Base-by-base conservation (phyloP, 2,113 vertebrate species). In the Misgurnus anguillicaudatus region DNA sequence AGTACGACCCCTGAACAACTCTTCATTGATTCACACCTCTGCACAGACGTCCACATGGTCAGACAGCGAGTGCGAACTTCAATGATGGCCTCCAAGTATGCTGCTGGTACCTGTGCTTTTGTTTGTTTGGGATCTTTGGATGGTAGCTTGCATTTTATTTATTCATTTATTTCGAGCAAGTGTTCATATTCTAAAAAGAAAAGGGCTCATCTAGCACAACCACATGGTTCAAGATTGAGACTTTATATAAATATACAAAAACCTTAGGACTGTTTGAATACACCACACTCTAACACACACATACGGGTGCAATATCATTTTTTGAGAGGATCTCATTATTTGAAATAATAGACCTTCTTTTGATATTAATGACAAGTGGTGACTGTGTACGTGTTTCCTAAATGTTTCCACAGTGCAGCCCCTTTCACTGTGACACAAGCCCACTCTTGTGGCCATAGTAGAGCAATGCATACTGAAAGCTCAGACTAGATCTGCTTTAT, bases 141-240 rank as follows among this genome's bases (percentile, higher is more conserved):
- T 71, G 47, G 75, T 38, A 47, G 75, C 19, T 70, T 66, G 51
- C 83, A 63, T 86, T 85, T 3, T 24, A 60, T 58, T 0, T 2
- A 16, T 48, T 13, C 24, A 7, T 57, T 21, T 42, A 84, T 87
- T 86, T 81, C 87, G 87, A 85, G 85, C 67, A 53, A 82, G 80
- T 85, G 85, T 82, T 87, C 39, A 45, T 68, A 38, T 77, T 78
- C 61, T 65, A 51, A 63, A 67, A 84, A 88, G 88, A 87, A 87
- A 89, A 92, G 91, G 92, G 90, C 91, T 92, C 85, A 86, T 87
- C 84, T 86, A 89, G 90, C 87, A 90, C 89, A 87, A 88, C 89
- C 88, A 87, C 88, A 87, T 79, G 64, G 75, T 76, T 42, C 41
- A 57, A 68, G 60, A 79, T 70, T 61, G 72, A 74, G 62, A 70